phyloP scores from a whole-genome alignment of 2,797 vertebrate species.

The Lacerta agilis region DNA sequence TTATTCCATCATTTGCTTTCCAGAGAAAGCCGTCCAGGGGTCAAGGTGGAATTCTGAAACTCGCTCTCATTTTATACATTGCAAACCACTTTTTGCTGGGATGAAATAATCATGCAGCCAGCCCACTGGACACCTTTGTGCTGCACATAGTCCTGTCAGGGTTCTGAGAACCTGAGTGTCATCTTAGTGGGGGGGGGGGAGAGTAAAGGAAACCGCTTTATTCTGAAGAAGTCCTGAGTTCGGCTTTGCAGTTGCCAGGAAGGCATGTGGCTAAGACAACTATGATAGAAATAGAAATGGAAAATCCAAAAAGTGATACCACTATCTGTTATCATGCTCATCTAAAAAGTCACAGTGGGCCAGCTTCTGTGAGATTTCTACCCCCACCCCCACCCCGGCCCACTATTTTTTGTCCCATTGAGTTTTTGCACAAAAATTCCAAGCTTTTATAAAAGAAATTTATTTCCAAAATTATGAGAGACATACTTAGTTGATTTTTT shows the following conservation, averaged over 20 bases:
- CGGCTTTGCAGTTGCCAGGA: background rate
- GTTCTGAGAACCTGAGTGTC: background rate
- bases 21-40: background rate
- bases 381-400: background rate
- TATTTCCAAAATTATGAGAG: background rate
- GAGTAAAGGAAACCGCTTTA: background rate
- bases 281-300: background rate
- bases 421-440: background rate
- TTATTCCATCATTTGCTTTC: conserved; percentile 22
- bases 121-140: background rate
- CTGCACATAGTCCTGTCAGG: background rate
- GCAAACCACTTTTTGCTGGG: background rate
- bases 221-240: background rate
- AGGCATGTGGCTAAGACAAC: background rate
- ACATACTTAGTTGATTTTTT: background rate
- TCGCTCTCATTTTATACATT: conserved; percentile 21
- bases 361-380: background rate
- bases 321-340: background rate
- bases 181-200: background rate
- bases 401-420: background rate
- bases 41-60: conserved; percentile 27
- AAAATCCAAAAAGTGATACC: background rate
- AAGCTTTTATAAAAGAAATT: background rate
- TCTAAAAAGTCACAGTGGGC: background rate
- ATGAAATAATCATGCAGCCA: conserved; percentile 2